phyloP scores from a whole-genome alignment of 2,797 vertebrate genomes.

The Naso thynnoides region DNA sequence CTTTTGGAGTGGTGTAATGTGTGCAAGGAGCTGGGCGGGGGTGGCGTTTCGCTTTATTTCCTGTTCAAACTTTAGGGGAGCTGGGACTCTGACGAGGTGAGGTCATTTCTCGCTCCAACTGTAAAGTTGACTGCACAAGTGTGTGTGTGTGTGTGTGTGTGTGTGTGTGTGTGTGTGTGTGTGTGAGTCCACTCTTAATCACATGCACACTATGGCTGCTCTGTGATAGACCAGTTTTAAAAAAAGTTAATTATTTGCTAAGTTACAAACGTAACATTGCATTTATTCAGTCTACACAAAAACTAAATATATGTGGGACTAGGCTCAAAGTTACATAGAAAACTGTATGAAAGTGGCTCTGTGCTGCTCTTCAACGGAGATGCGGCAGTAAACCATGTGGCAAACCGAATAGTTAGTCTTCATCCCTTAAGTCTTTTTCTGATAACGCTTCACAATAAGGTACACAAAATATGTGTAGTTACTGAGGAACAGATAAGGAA shows the following conservation, averaged over 20 bases:
- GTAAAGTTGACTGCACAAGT: conserved; percentile 60
- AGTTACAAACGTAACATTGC: neutral
- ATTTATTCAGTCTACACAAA: neutral
- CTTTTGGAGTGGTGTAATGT: conserved; percentile 42
- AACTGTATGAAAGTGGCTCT: neutral
- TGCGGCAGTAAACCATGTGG: too few relatives aligned
- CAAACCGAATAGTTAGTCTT: too few relatives aligned
- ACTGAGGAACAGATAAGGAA: too few relatives aligned
- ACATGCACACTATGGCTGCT: conserved; percentile 22
- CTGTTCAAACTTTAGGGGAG: conserved; percentile 76
- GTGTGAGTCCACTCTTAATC: conserved; percentile 18
- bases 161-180: too few relatives aligned
- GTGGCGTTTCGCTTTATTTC: conserved; percentile 68
- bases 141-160: too few relatives aligned
- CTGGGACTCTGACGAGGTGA: conserved; percentile 71
- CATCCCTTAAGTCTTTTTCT: too few relatives aligned
- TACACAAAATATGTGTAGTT: too few relatives aligned
- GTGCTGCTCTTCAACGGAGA: neutral
- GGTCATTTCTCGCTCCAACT: conserved; percentile 78
- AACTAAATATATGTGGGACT: neutral
- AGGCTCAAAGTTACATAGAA: neutral
- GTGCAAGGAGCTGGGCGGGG: conserved; percentile 51
- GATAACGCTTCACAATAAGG: too few relatives aligned
- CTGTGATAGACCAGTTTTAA: neutral
- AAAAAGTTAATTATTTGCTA: neutral